These are phyloP conservation scores for Holacanthus passer DNA, from an alignment of 2,113 vertebrate species.

Conservation along the genomic window DNA sequence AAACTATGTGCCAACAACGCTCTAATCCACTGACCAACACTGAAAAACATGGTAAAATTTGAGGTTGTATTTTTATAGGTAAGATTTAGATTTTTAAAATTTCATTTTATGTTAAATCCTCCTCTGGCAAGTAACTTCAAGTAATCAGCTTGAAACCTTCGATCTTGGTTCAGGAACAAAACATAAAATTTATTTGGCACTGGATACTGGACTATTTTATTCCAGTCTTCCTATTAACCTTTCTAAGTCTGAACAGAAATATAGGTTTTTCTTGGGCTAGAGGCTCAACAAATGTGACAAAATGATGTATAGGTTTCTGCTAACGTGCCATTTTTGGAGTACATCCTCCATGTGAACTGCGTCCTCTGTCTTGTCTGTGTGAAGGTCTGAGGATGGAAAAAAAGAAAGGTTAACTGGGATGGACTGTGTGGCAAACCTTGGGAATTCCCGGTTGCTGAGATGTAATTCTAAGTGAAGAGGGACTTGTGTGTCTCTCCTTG, in stretches of 20 bases:
- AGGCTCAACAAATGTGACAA: neutral
- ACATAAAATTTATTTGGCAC: neutral
- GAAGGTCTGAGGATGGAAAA: constrained; percentile 7
- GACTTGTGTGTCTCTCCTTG: constrained; percentile 50
- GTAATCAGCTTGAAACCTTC: neutral
- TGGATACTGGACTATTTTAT: neutral
- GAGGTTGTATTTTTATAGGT: neutral
- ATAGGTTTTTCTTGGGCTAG: neutral
- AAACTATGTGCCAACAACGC: constrained; percentile 76
- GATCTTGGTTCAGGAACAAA: neutral
- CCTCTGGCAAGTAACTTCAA: neutral
- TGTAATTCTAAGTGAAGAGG: constrained; percentile 65
- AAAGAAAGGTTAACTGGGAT: constrained; percentile 44
- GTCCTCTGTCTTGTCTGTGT: neutral
- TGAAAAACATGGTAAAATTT: constrained; percentile 3
- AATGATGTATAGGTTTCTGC: neutral
- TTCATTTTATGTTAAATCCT: neutral
- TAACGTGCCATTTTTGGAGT: neutral
- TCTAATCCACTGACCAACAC: constrained; percentile 52
- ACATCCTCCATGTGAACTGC: neutral
- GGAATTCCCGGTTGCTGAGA: constrained; percentile 46
- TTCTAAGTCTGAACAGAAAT: neutral
- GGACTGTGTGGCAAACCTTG: constrained; percentile 53
- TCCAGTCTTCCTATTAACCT: neutral
- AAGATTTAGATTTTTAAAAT: too few species aligned